Percentiles rank a stretch among this genome's conserved stretches.
Conservation (phyloP, 2,113 vertebrate genomes). For the Beaufortia kweichowensis region DNA sequence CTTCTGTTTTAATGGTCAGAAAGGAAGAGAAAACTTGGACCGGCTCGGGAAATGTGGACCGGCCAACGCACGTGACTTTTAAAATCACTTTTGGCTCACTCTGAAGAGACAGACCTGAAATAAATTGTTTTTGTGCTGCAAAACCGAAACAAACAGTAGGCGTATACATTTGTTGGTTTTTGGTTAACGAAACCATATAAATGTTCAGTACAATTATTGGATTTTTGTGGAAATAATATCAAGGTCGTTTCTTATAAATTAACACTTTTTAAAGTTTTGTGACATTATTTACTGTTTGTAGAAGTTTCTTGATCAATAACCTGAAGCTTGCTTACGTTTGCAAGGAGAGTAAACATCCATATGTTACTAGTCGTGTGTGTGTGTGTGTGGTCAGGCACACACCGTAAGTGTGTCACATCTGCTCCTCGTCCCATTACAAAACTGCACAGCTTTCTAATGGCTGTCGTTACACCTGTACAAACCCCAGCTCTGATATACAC, state of each 20-base stretch:
- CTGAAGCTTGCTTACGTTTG: slow-evolving; percentile 38
- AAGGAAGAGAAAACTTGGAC: not conserved
- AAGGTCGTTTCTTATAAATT: not conserved
- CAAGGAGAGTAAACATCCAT: slow-evolving; percentile 43
- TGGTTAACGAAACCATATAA: not conserved
- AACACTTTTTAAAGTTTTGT: slow-evolving; percentile 1
- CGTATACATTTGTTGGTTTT: slow-evolving; percentile 5
- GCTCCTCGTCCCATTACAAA: slow-evolving; percentile 55
- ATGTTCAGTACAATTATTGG: slow-evolving; percentile 20
- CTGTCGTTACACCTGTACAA: slow-evolving; percentile 60
- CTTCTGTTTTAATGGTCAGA: slow-evolving; percentile 44
- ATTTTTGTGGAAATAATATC: not conserved
- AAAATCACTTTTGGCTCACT: slow-evolving; percentile 30
- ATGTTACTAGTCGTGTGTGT: slow-evolving; percentile 38
- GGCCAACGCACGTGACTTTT: not conserved
- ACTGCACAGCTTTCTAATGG: slow-evolving; percentile 61
- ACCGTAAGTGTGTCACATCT: slow-evolving; percentile 57
- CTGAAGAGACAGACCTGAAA: not conserved
- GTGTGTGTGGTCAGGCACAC: slow-evolving; percentile 41
- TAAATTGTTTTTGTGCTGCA: not conserved
- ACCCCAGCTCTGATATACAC: slow-evolving; percentile 41
- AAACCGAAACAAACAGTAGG: not conserved
- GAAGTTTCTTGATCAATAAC: slow-evolving; percentile 26
- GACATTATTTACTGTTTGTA: not conserved
- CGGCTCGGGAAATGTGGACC: not conserved